Evolutionary conservation across 2,797 vertebrate genomes (phyloP), one percentile per base, ranked within the genome.

Genomic region (Cuniculus paca): DNA sequence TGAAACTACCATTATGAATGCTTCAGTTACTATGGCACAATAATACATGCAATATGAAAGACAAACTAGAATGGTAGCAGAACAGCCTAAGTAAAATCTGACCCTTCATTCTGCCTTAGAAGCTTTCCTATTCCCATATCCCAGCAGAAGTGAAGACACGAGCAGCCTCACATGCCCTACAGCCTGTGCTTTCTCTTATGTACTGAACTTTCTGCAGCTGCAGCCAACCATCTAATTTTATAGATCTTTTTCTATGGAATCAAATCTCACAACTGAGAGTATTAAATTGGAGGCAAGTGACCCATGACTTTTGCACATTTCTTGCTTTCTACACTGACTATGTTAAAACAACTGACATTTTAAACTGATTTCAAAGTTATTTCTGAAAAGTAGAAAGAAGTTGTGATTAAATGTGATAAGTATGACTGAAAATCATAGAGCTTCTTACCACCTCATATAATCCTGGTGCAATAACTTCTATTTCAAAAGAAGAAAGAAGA

Each of bases 401-500:
- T 28, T 42, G 17, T 92, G 61, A 94, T 89, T 68, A 79, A 79
- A 87, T 61, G 52, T 94, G 97, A 78, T 60, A 94, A 78, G 82
- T 45, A 19, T 8, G 42, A 88, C 50, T 95, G 91, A 95, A 95
- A 84, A 91, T 70, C 91, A 90, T 36, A 95, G 94, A 91, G 39
- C 81, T 6, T 93, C 95, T 85, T 63, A 80, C 14, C 84, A 58
- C 77, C 91, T 96, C 72, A 60, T 74, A 0, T 65, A 0, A 94
- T 42, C 50, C 50, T 14, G 31, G 74, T 4, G 20, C 54, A 36
- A 12, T 52, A 52, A 88, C 77, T 61, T 72, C 81, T 68, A 85
- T 74, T 78, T 95, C 74, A 85, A 79, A 56, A 72, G 61, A 56
- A 77, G 50, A 70, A 82, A 39, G 52, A 65, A 36, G 68, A 61